Evolutionary conservation across 2,888 invertebrate genomes (phyloP).

Genomic region (Apantesis nais): DNA sequence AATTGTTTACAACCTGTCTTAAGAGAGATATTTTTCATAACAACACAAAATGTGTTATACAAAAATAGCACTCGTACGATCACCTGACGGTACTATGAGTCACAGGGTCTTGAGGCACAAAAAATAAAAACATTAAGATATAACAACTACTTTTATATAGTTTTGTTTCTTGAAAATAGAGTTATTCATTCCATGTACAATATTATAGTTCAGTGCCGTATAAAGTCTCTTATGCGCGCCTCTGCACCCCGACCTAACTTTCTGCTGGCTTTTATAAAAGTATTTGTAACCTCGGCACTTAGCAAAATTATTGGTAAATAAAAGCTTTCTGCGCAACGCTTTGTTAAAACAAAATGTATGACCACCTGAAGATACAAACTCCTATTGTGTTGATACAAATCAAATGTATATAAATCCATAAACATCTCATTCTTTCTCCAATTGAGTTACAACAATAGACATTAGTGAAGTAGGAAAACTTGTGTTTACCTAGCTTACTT

Average conservation of each 20-base stretch:
- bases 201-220: too few relatives aligned
- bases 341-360: neutral
- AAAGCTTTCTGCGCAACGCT: too few relatives aligned
- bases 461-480: too few relatives aligned
- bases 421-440: neutral
- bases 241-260: too few relatives aligned
- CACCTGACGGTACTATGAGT: neutral
- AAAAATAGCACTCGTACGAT: neutral
- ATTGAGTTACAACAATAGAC: too few relatives aligned
- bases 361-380: neutral
- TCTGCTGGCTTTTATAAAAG: too few relatives aligned
- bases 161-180: neutral
- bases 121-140: neutral
- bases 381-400: neutral
- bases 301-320: too few relatives aligned
- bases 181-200: neutral
- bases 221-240: too few relatives aligned
- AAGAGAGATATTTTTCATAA: constrained; percentile 48
- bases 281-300: too few relatives aligned
- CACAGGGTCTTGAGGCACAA: neutral
- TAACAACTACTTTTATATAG: neutral
- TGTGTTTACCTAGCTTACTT: too few relatives aligned
- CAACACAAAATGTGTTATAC: constrained; percentile 4
- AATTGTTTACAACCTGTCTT: constrained; percentile 40
- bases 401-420: neutral